Evolutionary conservation across 2,113 vertebrate genomes (phyloP).

Genomic region (Prochilodus magdalenae): DNA sequence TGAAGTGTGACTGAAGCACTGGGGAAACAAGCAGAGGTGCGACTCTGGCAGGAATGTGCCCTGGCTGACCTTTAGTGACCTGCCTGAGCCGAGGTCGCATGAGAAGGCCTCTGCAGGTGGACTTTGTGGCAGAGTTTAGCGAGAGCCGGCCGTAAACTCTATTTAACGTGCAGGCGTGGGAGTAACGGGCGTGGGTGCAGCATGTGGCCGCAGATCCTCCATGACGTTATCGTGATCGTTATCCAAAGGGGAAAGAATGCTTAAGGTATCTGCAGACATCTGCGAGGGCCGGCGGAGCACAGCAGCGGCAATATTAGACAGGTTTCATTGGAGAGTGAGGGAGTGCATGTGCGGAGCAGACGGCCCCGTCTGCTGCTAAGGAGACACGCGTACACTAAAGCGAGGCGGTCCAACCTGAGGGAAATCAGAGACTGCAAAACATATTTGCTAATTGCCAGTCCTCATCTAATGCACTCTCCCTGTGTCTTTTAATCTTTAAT

Average conservation of each 20-base stretch:
- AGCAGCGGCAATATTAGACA: conserved; percentile 3
- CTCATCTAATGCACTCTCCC: conserved; percentile 51
- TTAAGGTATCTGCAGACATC: not conserved
- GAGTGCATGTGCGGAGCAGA: conserved; percentile 29
- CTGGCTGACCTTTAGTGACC: not conserved
- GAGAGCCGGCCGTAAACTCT: not conserved
- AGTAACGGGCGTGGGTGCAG: too few relatives aligned
- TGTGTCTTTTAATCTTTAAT: conserved; percentile 55
- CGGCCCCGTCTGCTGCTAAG: conserved; percentile 17
- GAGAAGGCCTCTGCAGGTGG: not conserved
- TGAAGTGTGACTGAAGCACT: too few relatives aligned
- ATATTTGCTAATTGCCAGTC: conserved; percentile 46
- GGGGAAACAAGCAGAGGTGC: too few relatives aligned
- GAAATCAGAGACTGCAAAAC: conserved; percentile 47
- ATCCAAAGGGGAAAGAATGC: not conserved
- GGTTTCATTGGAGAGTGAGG: conserved; percentile 19
- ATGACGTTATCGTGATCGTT: not conserved
- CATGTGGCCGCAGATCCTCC: not conserved
- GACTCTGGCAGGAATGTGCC: not conserved
- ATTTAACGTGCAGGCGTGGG: not conserved
- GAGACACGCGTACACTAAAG: not conserved
- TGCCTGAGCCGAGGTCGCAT: not conserved
- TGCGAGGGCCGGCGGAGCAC: not conserved
- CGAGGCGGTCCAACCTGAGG: conserved; percentile 40
- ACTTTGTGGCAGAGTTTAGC: not conserved